Conservation (phyloP, 1,140 invertebrate species). For the Heliconius hermathena region DNA sequence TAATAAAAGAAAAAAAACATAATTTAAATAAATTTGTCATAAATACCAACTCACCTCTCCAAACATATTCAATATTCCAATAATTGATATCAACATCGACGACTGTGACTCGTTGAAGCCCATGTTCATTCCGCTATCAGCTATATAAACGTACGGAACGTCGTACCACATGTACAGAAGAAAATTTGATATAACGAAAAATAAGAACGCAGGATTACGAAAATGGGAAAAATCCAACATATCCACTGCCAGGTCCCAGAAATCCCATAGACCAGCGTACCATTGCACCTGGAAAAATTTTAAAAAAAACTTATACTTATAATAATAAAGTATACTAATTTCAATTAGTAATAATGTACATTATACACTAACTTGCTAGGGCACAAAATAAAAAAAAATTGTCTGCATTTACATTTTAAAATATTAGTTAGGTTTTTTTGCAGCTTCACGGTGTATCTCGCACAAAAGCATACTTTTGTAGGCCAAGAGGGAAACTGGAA, state of each 20-base stretch:
- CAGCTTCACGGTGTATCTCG: too few species aligned
- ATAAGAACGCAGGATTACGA: constrained; percentile 87
- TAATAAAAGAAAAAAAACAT: background rate
- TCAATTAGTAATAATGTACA: too few species aligned
- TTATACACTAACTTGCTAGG: too few species aligned
- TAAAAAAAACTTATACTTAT: background rate
- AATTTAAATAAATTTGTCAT: too few species aligned
- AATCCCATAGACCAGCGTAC: constrained; percentile 88
- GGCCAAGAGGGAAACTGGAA: too few species aligned
- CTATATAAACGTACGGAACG: constrained; percentile 93
- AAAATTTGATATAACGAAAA: constrained; percentile 93
- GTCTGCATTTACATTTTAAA: too few species aligned
- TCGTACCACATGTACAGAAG: constrained; percentile 94
- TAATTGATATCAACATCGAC: constrained; percentile 91
- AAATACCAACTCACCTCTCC: constrained; percentile 86
- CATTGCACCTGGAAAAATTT: constrained; percentile 82
- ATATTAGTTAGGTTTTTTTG: too few species aligned
- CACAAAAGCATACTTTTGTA: too few species aligned
- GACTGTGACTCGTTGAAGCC: constrained; percentile 88
- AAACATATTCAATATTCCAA: constrained; percentile 92
- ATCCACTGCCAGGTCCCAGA: constrained; percentile 88
- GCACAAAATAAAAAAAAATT: too few species aligned
- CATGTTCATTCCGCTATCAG: constrained; percentile 84
- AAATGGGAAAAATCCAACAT: constrained; percentile 92
- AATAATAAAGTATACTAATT: too few species aligned